phyloP scores from a whole-genome alignment of 2,888 invertebrate genomes.

The Heliconius aoede region DNA sequence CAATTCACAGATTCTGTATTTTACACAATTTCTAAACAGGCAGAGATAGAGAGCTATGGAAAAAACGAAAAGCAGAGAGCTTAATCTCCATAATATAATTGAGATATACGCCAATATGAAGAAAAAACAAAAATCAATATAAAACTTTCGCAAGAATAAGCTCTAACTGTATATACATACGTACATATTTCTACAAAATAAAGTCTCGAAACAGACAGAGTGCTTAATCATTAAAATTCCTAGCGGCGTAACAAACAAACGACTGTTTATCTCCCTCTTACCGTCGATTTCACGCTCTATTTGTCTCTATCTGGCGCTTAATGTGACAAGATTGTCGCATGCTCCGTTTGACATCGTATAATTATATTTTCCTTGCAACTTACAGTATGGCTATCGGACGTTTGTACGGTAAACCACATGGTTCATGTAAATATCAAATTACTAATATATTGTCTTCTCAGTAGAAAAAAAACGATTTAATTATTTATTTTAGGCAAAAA shows the following conservation, averaged over 20 bases:
- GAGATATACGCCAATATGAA: not conserved
- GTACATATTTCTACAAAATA: constrained; percentile 35
- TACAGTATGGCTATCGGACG: constrained; percentile 38
- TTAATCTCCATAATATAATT: not conserved
- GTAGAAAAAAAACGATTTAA: not conserved
- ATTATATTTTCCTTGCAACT: constrained; percentile 53
- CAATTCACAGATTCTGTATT: too few relatives aligned
- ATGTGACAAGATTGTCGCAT: constrained; percentile 79
- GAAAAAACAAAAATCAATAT: not conserved
- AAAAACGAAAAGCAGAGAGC: not conserved
- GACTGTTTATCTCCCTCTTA: constrained; percentile 73
- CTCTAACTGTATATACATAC: not conserved
- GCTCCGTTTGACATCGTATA: constrained; percentile 73
- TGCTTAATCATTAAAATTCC: constrained; percentile 79
- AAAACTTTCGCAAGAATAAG: not conserved
- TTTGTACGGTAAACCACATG: constrained; percentile 21
- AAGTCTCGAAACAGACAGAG: constrained; percentile 40
- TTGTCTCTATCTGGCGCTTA: constrained; percentile 80
- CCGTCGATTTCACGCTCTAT: constrained; percentile 80
- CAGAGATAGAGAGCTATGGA: not conserved
- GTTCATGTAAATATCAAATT: not conserved
- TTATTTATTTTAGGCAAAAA: not conserved
- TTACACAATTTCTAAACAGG: too few relatives aligned
- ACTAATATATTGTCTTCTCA: not conserved
- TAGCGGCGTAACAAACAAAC: constrained; percentile 67